Conservation (phyloP, 53 echinoderm and acorn worm genomes). For the Astropecten irregularis region DNA sequence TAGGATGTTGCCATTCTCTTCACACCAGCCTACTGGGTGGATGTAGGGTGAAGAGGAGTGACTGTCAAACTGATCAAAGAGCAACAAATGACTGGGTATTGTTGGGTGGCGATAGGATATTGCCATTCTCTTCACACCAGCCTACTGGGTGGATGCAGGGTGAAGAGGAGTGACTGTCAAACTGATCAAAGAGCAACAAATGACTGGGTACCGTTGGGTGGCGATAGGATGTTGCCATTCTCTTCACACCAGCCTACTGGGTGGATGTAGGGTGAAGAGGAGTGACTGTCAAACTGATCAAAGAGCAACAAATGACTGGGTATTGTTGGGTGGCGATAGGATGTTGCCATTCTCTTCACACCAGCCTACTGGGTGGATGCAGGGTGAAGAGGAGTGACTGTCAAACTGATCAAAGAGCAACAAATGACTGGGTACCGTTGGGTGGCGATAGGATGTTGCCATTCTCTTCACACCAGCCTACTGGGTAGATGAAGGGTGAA, state of each 20-base stretch:
- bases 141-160: too few species aligned
- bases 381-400: constrained; percentile 85
- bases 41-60: constrained; percentile 91
- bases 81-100: too few species aligned
- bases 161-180: too few species aligned
- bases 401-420: too few species aligned
- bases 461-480: constrained; percentile 96
- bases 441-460: constrained; percentile 80
- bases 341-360: constrained; percentile 85
- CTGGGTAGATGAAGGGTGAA: constrained; percentile 92
- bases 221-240: constrained; percentile 77
- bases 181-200: too few species aligned
- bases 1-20: constrained; percentile 78
- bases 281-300: too few species aligned
- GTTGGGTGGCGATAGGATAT: too few species aligned
- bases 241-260: constrained; percentile 97
- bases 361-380: constrained; percentile 98
- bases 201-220: constrained; percentile 93
- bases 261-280: constrained; percentile 91
- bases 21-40: constrained; percentile 97
- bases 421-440: constrained; percentile 90
- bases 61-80: too few species aligned
- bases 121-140: too few species aligned
- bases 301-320: too few species aligned
- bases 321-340: constrained; percentile 91